Percentiles rank a stretch among this genome's conserved stretches.
Evolutionary conservation across 2,113 vertebrate species (phyloP).

Genomic region (Rallus limicola): DNA sequence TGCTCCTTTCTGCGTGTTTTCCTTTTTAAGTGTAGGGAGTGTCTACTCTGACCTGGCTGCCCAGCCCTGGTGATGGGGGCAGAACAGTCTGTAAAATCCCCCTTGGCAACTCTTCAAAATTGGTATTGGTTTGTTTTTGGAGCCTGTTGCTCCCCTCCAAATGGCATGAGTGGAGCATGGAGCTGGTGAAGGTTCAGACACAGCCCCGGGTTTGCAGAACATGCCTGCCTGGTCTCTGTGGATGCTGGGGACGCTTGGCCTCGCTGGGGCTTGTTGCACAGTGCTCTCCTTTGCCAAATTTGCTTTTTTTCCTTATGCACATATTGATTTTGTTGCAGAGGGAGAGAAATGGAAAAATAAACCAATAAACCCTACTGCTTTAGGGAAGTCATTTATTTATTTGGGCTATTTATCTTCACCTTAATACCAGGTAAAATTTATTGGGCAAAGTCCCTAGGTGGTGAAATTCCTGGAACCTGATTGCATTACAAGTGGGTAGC

Average conservation of each 20-base stretch:
- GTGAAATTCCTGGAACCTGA: not conserved
- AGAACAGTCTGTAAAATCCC: not conserved
- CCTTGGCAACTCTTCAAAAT: not conserved
- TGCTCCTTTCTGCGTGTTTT: not conserved
- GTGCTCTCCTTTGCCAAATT: not conserved
- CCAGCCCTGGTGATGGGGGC: not conserved
- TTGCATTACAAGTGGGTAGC: not conserved
- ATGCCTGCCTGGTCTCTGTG: not conserved
- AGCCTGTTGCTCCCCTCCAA: not conserved
- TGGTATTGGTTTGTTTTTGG: not conserved
- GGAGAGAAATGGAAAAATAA: constrained; percentile 33
- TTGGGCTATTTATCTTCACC: constrained; percentile 36
- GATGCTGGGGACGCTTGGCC: not conserved
- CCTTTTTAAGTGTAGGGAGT: not conserved
- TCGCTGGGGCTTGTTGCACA: not conserved
- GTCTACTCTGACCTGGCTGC: not conserved
- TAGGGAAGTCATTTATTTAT: not conserved
- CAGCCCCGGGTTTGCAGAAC: not conserved
- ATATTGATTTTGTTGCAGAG: constrained; percentile 5
- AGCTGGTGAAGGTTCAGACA: not conserved
- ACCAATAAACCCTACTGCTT: not conserved
- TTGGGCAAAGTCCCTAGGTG: not conserved
- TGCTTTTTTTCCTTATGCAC: not conserved
- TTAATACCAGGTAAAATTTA: constrained; percentile 32
- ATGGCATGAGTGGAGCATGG: not conserved